Evolutionary conservation across 37 sponge, comb jelly and placozoan species (phyloP), one percentile per base, ranked within the genome.

Genomic region (Beroe forskalii): DNA sequence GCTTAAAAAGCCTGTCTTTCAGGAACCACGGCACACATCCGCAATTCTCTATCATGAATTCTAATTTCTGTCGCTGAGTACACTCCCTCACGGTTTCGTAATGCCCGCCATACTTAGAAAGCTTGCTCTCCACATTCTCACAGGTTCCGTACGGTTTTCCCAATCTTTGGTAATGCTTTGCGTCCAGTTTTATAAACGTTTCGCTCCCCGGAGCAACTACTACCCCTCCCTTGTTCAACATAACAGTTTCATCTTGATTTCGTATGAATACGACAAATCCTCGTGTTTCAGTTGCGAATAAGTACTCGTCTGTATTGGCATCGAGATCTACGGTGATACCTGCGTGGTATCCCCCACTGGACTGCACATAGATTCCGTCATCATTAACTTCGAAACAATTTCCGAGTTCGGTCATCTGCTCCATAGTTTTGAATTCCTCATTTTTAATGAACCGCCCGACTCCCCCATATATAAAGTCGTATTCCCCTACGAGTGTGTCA

Each of bases 201-300:
- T 72, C 75, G 6, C 39, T 72, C 4, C 75, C 75, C 14, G 75
- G 75, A 36, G 37, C 40, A 30, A 72, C 39, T 20, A 72, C 39
- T 4, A 17, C 14, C 40, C 75, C 75, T 17, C 75, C 75, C 22
- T 37, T 35, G 40, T 72, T 37, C 23, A 72, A 20, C 75, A 72
- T 72, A 3, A 72, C 75, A 6, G 75, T 72, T 32, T 72, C 75
- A 20, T 72, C 75, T 35, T 72, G 30, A 39, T 72, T 30, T 72
- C 75, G 3, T 4, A 72, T 72, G 20, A 72, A 72, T 4, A 72
- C 75, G 3, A 38, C 40, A 20, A 72, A 72, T 30, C 75, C 75
- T 20, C 8, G 4, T 6, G 38, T 72, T 2, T 2, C 6, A 3
- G 75, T 72, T 3, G 75, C 19, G 39, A 72, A 72, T 20, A 72